Base-by-base conservation (phyloP, 2,888 invertebrate species). In the Eupithecia exiguata region DNA sequence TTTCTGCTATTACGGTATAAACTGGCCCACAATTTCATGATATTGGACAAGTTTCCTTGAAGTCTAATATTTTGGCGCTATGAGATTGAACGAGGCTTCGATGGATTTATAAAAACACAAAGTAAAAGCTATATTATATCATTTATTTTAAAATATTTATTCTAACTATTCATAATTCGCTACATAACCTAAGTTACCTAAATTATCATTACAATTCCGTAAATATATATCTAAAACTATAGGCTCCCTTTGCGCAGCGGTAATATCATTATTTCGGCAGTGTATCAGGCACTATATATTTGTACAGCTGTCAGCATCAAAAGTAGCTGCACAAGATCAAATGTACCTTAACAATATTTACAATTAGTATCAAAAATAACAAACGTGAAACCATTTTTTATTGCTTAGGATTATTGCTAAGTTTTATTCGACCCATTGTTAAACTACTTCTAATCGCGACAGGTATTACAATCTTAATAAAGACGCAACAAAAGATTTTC, bases 121-220 rank as follows among this genome's bases (percentile, higher is more conserved):
- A 69, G 1, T 71, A 76, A 73, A 76, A 76, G 76, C 76, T 76
- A 76, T 75, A 72, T 18, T n/a, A 18, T 69, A 68, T 75, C 72
- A 73, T 76, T 76, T 76, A 76, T 76, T 76, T 75, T 73, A 75
- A 73, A 76, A 73, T 76, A 76, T 76, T 75, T 76, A 76, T 69
- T 71, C 72, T 75, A 75, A 36, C 76, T 76, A 73, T 69, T 71
- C 70, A 69, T 75, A 63, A 72, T 70, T 70, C 53, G 68, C 71
- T 76, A 76, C 66, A 69, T 69, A 75, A 71, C 46, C 38, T 65
- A 35, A 68, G 65, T 58, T 67, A 71, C 25, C 68, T 76, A 66
- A 62, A 74, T 70, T 69, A 62, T 70, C 38, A 10, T 43, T 72
- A 68, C 72, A 68, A 6, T 35, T 71, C 43, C 71, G 62, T 49